Percentiles rank a stretch among this genome's conserved stretches.
phyloP scores from a whole-genome alignment of 2,113 vertebrate genomes.

The Megaleporinus macrocephalus region DNA sequence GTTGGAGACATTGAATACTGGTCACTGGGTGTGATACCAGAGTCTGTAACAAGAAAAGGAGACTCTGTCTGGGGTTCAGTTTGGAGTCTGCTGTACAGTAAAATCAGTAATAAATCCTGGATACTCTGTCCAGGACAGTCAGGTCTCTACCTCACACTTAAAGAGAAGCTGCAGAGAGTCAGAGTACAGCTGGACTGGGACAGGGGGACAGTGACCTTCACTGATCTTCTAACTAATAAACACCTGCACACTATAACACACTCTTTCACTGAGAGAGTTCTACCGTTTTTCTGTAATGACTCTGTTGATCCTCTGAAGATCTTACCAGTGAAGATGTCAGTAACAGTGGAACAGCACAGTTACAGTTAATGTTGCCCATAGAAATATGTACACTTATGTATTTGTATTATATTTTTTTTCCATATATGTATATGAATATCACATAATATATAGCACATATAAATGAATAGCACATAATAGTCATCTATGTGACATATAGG shows the following conservation, averaged over 20 bases:
- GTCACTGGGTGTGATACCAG: constrained; percentile 47
- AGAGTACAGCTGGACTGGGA: constrained; percentile 25
- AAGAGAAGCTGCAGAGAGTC: neutral
- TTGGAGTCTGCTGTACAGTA: neutral
- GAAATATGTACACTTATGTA: no score
- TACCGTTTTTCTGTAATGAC: no score
- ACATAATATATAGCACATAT: no score
- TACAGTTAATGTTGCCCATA: no score
- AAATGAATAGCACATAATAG: no score
- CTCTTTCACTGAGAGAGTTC: no score
- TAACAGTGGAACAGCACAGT: neutral
- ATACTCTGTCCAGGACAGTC: neutral
- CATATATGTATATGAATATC: no score
- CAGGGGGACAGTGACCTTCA: constrained; percentile 9
- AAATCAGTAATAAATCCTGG: neutral
- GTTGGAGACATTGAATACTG: constrained; percentile 45
- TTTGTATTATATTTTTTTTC: no score
- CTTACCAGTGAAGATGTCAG: neutral
- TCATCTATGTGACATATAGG: no score
- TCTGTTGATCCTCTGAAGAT: neutral
- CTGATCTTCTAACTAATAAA: neutral
- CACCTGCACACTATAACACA: neutral
- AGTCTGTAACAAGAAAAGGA: constrained; percentile 17
- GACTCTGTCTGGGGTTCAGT: neutral
- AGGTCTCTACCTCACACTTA: neutral